A percentile compares a stretch with the other conserved stretches of the same genome.
Conservation (phyloP, 2,888 invertebrate genomes). For the Eumerus sabulonum region DNA sequence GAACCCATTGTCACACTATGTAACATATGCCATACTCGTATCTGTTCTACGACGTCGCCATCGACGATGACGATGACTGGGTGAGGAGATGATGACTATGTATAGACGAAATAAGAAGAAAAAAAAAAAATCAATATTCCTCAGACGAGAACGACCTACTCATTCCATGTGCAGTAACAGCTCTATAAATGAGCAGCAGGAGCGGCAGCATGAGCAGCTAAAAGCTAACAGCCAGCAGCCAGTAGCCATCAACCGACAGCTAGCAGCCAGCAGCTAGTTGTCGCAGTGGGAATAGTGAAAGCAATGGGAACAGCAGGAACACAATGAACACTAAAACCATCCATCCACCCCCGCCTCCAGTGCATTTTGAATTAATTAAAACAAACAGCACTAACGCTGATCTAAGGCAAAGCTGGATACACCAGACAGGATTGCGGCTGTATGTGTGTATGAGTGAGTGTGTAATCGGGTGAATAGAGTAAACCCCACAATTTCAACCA, state of each 20-base stretch:
- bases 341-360: conserved; percentile 37
- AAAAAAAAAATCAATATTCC: conserved; percentile 52
- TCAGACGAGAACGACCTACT: too few species aligned
- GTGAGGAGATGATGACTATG: too few species aligned
- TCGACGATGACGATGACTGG: too few species aligned
- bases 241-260: conserved; percentile 13
- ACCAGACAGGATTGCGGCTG: neutral
- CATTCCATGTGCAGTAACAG: conserved; percentile 52
- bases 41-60: conserved; percentile 14
- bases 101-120: neutral
- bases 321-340: conserved; percentile 39
- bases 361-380: conserved; percentile 69
- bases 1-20: conserved; percentile 54
- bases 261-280: conserved; percentile 5
- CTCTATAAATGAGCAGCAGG: too few species aligned
- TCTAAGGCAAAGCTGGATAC: conserved; percentile 28
- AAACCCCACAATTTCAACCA: conserved; percentile 16
- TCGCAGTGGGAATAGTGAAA: conserved; percentile 8
- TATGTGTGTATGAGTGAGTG: conserved; percentile 40
- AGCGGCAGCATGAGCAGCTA: conserved; percentile 8
- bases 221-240: conserved; percentile 9
- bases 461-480: conserved; percentile 52
- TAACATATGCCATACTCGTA: conserved; percentile 47
- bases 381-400: conserved; percentile 63
- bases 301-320: conserved; percentile 12